Base-by-base conservation (phyloP, 37 sponge, comb jelly and placozoan genomes). In the Hormiphora californensis region DNA sequence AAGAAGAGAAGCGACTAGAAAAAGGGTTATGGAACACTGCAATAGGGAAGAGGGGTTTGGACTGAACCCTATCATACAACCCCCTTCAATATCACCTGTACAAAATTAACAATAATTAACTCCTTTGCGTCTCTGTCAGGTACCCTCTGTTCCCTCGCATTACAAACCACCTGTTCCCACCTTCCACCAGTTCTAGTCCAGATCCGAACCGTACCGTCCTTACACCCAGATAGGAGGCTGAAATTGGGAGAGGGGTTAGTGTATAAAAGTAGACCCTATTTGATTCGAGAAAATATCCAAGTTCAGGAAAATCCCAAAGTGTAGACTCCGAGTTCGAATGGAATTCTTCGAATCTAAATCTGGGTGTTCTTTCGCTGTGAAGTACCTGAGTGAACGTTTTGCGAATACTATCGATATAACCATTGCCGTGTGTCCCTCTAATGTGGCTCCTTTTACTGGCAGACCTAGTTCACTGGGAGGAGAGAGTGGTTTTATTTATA, bases 381-480 rank as follows among this genome's bases (percentile, higher is more conserved):
- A 49, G n/a, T 57, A 33, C 67, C 67, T 11, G 12, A 65, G 37
- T 35, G 67, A 65, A 19, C 67, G 33, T 32, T 65, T 65, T 17
- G 67, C 67, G 37, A 65, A 65, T 7, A 38, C 35, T 15, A 65
- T 35, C 32, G 67, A 36, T 27, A 65, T 65, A 38, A 65, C 67
- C 67, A 65, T 65, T 33, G 67, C 67, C 5, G 67, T 28, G 37
- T 65, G 67, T 33, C 67, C 67, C 17, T 65, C 67, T 32, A 65
- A 33, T 11, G 67, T 65, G 1, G 21, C 30, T 35, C 35, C 67
- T 19, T 65, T 65, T 0, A 65, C 67, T 19, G 67, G 67, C 67
- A 65, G 37, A 4, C 67, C 67, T 2, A 65, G 28, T 17, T 65
- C 37, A 0, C 67, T 65, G 67, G 9, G 28, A 65, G n/a, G 5